Conservation (phyloP, 2,113 vertebrate species). For the Numenius arquata region DNA sequence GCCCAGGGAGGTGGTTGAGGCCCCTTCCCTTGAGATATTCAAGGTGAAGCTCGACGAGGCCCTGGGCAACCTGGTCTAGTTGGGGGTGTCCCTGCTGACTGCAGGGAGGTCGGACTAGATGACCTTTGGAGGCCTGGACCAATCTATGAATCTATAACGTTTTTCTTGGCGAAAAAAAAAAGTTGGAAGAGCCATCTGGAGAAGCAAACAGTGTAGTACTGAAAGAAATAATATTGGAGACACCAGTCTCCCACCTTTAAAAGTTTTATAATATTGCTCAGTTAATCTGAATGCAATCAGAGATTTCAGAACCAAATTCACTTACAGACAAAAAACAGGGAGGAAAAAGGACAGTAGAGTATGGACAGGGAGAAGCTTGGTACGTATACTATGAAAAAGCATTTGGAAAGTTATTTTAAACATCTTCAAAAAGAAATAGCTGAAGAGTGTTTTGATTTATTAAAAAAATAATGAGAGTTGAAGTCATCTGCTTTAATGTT, state of each 20-base stretch:
- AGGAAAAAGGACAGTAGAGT: not conserved
- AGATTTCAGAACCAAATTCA: not conserved
- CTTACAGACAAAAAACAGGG: not conserved
- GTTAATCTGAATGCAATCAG: not conserved
- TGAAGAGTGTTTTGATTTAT: not conserved
- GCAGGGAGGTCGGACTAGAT: no score
- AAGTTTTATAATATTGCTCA: not conserved
- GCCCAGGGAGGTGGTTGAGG: no score
- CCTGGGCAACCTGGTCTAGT: no score
- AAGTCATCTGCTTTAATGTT: not conserved
- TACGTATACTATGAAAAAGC: not conserved
- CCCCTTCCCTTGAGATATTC: no score
- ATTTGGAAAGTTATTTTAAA: not conserved
- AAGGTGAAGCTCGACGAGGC: no score
- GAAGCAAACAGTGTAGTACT: not conserved
- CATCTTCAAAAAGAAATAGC: not conserved
- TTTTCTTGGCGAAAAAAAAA: not conserved
- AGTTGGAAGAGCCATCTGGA: not conserved
- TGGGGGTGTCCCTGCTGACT: no score
- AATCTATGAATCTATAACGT: no score
- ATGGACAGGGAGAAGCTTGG: not conserved
- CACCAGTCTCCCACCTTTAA: not conserved
- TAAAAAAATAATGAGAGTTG: not conserved
- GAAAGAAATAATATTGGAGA: not conserved
- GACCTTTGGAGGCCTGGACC: no score